These are phyloP conservation scores for Dendrolimus pini DNA, from an alignment of 2,888 invertebrate species.

Conservation along the genomic window DNA sequence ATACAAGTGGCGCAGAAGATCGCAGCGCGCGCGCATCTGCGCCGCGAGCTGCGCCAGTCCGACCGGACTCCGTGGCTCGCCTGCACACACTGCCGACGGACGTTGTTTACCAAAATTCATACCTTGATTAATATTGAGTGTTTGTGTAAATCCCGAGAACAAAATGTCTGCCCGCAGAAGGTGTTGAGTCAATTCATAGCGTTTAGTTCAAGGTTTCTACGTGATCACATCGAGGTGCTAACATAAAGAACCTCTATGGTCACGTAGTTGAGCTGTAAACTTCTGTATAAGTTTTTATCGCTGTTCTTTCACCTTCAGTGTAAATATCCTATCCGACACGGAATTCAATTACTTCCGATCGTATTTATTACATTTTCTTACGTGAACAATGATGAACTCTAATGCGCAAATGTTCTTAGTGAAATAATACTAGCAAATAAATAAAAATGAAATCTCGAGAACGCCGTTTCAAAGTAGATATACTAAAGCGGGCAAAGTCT, in stretches of 20 bases:
- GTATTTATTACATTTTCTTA: conserved; percentile 17
- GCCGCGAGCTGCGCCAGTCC: conserved; percentile 38
- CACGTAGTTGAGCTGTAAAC: conserved; percentile 49
- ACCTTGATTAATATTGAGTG: conserved; percentile 26
- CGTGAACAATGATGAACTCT: conserved; percentile 14
- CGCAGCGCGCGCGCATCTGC: conserved; percentile 24
- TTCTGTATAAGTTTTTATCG: conserved; percentile 58
- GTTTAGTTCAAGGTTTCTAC: conserved; percentile 53
- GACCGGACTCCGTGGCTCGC: conserved; percentile 27
- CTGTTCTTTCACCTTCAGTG: conserved; percentile 50
- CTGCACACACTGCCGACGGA: conserved; percentile 12
- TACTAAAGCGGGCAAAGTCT: conserved; percentile 23
- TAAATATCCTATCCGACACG: conserved; percentile 59
- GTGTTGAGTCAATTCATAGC: conserved; percentile 16
- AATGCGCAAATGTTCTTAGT: conserved; percentile 14
- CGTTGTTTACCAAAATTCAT: conserved; percentile 2
- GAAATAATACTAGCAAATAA: conserved; percentile 13
- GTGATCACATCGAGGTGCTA: conserved; percentile 52
- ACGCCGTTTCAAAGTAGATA: conserved; percentile 35
- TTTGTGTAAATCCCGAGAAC: conserved; percentile 41
- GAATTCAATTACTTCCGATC: conserved; percentile 34
- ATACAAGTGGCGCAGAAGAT: conserved; percentile 27
- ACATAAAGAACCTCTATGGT: conserved; percentile 50
- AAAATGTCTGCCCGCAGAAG: conserved; percentile 16
- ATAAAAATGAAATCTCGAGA: conserved; percentile 59